These are phyloP conservation scores for Toxotes lorentzi DNA, from an alignment of 2,797 vertebrate genomes.

Conservation along the genomic window DNA sequence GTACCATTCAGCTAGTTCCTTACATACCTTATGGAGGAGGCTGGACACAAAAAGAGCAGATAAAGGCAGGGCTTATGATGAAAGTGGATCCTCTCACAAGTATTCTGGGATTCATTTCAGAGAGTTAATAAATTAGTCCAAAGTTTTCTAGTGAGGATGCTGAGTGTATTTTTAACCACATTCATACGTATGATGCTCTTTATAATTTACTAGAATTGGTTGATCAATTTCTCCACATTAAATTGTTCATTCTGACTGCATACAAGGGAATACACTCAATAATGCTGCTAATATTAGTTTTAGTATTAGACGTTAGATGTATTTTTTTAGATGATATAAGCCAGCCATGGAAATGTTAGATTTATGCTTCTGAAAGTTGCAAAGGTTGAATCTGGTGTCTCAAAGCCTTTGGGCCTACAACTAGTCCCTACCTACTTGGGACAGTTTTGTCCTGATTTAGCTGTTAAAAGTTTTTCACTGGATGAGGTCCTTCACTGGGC, in stretches of 20 bases:
- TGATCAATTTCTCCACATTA: background rate
- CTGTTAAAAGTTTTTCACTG: no score
- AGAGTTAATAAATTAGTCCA: background rate
- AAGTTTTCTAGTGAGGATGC: background rate
- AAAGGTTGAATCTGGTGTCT: no score
- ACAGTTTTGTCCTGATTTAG: no score
- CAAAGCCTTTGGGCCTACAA: no score
- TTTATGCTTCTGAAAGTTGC: no score
- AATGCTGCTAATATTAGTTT: no score
- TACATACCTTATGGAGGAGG: conserved; percentile 89
- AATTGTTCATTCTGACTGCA: background rate
- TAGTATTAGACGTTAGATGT: no score
- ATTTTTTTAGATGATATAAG: no score
- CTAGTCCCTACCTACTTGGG: no score
- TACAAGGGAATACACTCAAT: background rate
- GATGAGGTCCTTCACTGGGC: no score
- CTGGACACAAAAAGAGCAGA: conserved; percentile 68
- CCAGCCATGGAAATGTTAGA: no score
- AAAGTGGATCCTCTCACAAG: background rate
- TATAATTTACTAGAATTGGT: background rate
- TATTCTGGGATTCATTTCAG: background rate
- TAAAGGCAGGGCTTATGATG: background rate
- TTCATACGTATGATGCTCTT: background rate
- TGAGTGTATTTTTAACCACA: background rate
- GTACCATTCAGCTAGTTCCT: conserved; percentile 95